Evolutionary conservation across 2,797 vertebrate genomes (phyloP).

Genomic region (Rhynchotus rufescens): DNA sequence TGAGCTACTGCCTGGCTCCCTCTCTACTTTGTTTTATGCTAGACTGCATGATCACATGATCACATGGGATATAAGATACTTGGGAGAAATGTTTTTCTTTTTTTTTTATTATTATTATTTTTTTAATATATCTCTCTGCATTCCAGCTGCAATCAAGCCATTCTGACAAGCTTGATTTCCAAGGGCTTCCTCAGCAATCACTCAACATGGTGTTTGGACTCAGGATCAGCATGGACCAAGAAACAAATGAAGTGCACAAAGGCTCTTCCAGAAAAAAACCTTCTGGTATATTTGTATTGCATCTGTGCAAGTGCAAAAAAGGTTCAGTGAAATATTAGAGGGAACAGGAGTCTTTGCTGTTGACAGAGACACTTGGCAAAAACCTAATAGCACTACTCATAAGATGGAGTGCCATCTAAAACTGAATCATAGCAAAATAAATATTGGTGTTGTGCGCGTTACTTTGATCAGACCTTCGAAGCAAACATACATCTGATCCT

Average conservation of each 20-base stretch:
- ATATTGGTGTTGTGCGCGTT: background rate
- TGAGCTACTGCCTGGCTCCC: background rate
- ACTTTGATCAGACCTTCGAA: background rate
- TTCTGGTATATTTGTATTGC: background rate
- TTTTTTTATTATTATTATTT: background rate
- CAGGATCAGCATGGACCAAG: background rate
- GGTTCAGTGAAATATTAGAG: background rate
- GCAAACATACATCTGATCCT: background rate
- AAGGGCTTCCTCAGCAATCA: background rate
- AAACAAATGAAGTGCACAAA: rapidly evolving
- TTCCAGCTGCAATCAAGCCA: background rate
- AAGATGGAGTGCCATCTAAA: conserved; percentile 40
- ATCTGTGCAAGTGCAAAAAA: background rate
- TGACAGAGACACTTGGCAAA: conserved; percentile 2
- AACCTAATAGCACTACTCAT: background rate
- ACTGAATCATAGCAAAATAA: conserved; percentile 31
- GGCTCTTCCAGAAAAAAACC: background rate
- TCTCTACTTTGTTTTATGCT: background rate
- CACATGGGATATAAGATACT: too few relatives aligned
- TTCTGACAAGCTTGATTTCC: background rate
- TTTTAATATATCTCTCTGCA: background rate
- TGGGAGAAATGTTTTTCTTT: background rate
- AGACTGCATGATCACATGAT: background rate
- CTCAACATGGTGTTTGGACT: background rate
- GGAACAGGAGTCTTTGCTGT: background rate